Base-by-base conservation (phyloP, 2,888 invertebrate species). In the Calliphora vomitoria region DNA sequence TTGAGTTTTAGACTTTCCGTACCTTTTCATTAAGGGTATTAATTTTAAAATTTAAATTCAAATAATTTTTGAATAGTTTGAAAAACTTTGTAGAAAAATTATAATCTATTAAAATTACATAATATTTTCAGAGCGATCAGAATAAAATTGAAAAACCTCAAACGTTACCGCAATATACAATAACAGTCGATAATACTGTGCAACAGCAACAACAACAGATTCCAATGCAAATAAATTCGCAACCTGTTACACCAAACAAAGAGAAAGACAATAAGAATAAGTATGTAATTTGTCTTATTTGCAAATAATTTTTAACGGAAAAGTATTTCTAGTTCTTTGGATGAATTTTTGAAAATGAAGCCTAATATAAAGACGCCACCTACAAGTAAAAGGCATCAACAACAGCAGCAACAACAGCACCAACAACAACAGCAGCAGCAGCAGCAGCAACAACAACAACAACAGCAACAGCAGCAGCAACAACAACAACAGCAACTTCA, bases 281-380 rank as follows among this genome's bases (percentile, higher is more conserved):
- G 93, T 93, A 90, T 90, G 88, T 90, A 31, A 53, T 8, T 2
- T 50, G 55, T 80, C 4, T 3, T 44, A 66, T 69, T 50, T 20
- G 31, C 18, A 20, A 20, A 8, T 20, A 58, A 68, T 35, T 20
- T 69, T 76, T 20, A 66, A 31, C 13, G 8, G 5, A 68, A 25
- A 44, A 13, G 35, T 31, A n/a, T n/a, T 80, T 87, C 35, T 55
- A 93, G 93, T 87, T 90, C 92, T 4, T 86, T 93, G 81, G 93
- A 93, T 55, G 93, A 93, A 85, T 93, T 93, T 88, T 91, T 93
- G 6, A 92, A 92, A 85, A 90, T 93, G 71, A 93, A 93, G 87
- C 93, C 93, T 8, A 93, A 93, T 80, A 93, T 93, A 13, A 93
- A 93, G 66, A 93, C 93, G 8, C 93, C 93, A 8, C 92, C 93